phyloP scores from a whole-genome alignment of 2,888 invertebrate species.

The Agriopis marginaria region DNA sequence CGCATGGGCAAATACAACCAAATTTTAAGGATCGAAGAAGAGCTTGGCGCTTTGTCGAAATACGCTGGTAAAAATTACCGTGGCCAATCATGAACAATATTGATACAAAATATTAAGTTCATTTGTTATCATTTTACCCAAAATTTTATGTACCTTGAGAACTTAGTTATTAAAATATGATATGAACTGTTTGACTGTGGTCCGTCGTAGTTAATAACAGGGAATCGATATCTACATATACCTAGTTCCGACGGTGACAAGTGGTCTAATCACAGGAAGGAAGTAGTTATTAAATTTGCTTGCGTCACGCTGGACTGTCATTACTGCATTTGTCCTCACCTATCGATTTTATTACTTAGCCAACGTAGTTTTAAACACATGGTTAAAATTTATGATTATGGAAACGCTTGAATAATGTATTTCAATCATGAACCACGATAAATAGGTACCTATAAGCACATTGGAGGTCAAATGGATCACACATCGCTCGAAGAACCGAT shows the following conservation, averaged over 20 bases:
- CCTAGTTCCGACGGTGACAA: constrained; percentile 49
- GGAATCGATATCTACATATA: constrained; percentile 8
- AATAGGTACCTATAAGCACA: no score
- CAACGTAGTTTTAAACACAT: not conserved
- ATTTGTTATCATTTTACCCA: not conserved
- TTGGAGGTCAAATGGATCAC: no score
- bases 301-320: constrained; percentile 63
- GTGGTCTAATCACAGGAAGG: constrained; percentile 71
- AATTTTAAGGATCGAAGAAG: constrained; percentile 98
- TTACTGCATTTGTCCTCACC: constrained; percentile 54
- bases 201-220: constrained; percentile 1
- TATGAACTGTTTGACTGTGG: not conserved
- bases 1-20: constrained; percentile 99
- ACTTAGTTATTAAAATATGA: not conserved
- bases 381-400: not conserved
- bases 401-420: not conserved
- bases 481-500: no score
- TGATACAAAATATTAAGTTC: not conserved
- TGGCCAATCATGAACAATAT: constrained; percentile 65
- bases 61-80: constrained; percentile 98
- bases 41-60: constrained; percentile 95
- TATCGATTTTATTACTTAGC: constrained; percentile 19
- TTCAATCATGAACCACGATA: no score
- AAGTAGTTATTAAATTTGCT: constrained; percentile 57
- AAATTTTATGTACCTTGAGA: not conserved